These are phyloP conservation scores for Scaptomyza cyrtandrae DNA, from an alignment of 2,888 invertebrate genomes.

Conservation along the genomic window DNA sequence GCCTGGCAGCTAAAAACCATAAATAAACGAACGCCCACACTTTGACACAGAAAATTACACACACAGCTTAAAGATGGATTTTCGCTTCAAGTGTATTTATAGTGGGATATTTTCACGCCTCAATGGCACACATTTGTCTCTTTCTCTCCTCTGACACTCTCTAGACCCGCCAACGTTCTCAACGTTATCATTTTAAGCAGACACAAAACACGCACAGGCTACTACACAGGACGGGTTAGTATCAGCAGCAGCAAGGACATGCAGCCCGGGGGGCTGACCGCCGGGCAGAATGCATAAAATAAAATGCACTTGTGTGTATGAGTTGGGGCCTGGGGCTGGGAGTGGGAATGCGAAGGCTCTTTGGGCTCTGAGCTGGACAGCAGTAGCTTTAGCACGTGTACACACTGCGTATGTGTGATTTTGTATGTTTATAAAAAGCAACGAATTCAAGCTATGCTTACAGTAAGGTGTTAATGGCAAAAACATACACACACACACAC, in stretches of 20 bases:
- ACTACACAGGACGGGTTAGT: conserved; percentile 9
- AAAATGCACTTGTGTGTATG: conserved; percentile 62
- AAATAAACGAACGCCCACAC: conserved; percentile 62
- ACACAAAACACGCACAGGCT: conserved; percentile 45
- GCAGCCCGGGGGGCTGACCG: conserved; percentile 19
- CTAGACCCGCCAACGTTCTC: conserved; percentile 56
- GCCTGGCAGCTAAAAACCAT: conserved; percentile 40
- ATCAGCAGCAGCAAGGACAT: conserved; percentile 35
- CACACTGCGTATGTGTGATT: conserved; percentile 3
- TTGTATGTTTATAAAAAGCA: conserved; percentile 46
- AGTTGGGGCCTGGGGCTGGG: conserved; percentile 9
- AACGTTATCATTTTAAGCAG: conserved; percentile 78
- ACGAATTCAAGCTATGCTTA: conserved; percentile 54
- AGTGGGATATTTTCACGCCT: conserved; percentile 79
- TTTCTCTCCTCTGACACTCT: not conserved
- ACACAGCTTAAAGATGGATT: conserved; percentile 54
- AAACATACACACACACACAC: conserved; percentile 16
- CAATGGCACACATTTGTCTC: conserved; percentile 78
- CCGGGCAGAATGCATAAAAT: conserved; percentile 46
- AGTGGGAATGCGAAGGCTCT: conserved; percentile 12
- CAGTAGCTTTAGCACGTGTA: conserved; percentile 48
- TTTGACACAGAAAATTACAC: conserved; percentile 55
- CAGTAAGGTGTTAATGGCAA: conserved; percentile 58
- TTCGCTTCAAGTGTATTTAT: conserved; percentile 64
- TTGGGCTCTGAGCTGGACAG: conserved; percentile 14